Base-by-base conservation (phyloP, 2,888 invertebrate genomes). In the Loripinus fragilis region DNA sequence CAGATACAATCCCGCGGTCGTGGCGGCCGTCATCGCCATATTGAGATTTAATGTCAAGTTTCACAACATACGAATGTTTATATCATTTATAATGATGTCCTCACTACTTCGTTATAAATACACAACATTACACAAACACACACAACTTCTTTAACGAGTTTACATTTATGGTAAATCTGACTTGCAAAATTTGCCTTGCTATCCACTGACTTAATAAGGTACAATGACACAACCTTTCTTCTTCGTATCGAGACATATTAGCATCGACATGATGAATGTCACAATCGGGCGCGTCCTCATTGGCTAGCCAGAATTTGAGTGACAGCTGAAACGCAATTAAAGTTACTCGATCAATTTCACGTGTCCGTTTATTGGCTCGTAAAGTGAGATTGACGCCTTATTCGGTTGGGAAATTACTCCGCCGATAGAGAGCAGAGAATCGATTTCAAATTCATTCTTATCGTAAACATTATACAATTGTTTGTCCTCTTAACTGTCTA, bases 21-120 rank as follows among this genome's bases (percentile, higher is more conserved):
- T 97, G 95, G 97, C 97, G 96, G 98, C 97, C 97, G 97, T 97
- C 96, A 86, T 88, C 81, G 81, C 80, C 85, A 78, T 81, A 52
- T 71, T 78, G 71, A 81, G 52, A 50, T 78, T 78, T 76, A 71
- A 76, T 65, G 42, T 52, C 60, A n/a, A 50, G 50, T 42, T 66
- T 72, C 74, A 64, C 23, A 65, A 60, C 77, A 68, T 60, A 8
- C 65, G 68, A 65, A 48, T 66, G 48, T 28, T 38, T 67, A 68
- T 64, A 67, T 73, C 55, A 42, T 69, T 50, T 60, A 71, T 72
- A 65, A 64, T 68, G 69, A 33, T 60, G 50, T 78, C 67, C 50
- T 71, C 50, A 41, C 55, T 45, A 71, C 68, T 68, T 74, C 67
- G 52, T 66, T 30, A 69, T 73, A 48, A 69, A 74, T 68, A 74